Evolutionary conservation across 2,797 vertebrate genomes (phyloP).

Genomic region (Leptoclinus maculatus): DNA sequence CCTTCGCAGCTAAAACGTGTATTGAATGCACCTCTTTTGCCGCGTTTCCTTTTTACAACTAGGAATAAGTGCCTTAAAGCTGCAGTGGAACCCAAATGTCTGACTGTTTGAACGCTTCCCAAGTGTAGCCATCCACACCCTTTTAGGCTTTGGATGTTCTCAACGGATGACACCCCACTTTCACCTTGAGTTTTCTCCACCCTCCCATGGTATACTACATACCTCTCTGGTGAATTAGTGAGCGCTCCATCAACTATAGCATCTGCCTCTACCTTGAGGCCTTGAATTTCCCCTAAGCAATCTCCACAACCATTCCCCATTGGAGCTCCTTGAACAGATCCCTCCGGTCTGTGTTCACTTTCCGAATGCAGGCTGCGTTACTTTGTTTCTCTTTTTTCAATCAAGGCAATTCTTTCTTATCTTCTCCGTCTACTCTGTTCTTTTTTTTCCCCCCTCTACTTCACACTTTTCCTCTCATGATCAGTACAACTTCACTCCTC

Average conservation of each 20-base stretch:
- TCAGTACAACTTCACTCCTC: not conserved
- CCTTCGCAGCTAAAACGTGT: conserved; percentile 26
- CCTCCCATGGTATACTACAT: conserved; percentile 29
- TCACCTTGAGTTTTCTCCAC: conserved; percentile 49
- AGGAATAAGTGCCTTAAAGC: conserved; percentile 36
- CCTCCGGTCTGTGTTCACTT: conserved; percentile 41
- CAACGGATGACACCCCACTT: conserved; percentile 31
- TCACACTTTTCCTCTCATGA: conserved; percentile 19
- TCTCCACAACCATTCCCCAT: conserved; percentile 55
- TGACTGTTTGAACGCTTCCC: conserved; percentile 26
- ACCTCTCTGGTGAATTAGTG: conserved; percentile 53
- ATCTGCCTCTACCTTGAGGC: conserved; percentile 65
- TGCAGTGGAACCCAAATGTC: not conserved
- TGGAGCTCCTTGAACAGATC: conserved; percentile 46
- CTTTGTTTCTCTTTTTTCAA: conserved; percentile 38
- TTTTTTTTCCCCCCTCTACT: not conserved
- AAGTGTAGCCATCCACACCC: conserved; percentile 38
- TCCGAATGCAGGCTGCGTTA: conserved; percentile 39
- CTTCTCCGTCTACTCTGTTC: conserved; percentile 18
- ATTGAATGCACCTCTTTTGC: conserved; percentile 25
- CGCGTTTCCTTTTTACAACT: conserved; percentile 21
- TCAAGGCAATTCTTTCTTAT: conserved; percentile 23
- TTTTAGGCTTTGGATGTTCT: conserved; percentile 53
- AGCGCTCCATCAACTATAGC: conserved; percentile 61
- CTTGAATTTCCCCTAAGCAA: conserved; percentile 56